Evolutionary conservation across 2,888 invertebrate genomes (phyloP).

Genomic region (Meiosimyza decipiens): DNA sequence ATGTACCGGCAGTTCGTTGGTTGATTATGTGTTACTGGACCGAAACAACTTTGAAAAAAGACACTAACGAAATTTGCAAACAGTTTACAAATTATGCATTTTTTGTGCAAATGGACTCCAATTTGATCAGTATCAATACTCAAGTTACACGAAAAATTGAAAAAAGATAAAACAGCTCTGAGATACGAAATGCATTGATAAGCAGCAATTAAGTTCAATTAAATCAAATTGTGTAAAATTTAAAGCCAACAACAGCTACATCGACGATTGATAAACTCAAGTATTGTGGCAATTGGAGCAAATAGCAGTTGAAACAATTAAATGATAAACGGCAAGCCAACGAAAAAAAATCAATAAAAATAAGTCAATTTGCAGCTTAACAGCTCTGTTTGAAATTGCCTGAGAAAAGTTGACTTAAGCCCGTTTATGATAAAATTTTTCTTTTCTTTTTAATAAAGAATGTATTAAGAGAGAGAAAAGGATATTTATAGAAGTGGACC

Average conservation of each 20-base stretch:
- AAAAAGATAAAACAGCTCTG: too few species aligned
- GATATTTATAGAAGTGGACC: too few species aligned
- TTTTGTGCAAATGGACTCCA: conserved; percentile 14
- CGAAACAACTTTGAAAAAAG: background rate
- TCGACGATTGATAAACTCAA: conserved; percentile 12
- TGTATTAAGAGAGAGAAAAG: too few species aligned
- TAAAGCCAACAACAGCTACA: conserved; percentile 6
- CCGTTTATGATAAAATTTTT: too few species aligned
- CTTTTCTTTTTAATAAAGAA: too few species aligned
- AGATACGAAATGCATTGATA: conserved; percentile 21
- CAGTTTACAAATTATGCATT: conserved; percentile 20
- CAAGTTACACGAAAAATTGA: background rate
- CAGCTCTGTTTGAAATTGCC: too few species aligned
- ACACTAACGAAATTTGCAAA: background rate
- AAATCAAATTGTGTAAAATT: conserved; percentile 31
- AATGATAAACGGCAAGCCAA: conserved; percentile 5
- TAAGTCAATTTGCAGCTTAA: background rate
- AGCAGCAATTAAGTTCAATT: conserved; percentile 32
- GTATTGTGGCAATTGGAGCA: conserved; percentile 20
- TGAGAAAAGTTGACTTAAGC: too few species aligned
- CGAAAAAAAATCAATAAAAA: background rate
- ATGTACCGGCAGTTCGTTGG: background rate
- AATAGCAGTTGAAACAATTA: conserved; percentile 24
- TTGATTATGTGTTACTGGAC: conserved; percentile 6
- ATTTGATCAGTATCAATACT: conserved; percentile 35